These are phyloP conservation scores for Kradibia gibbosae DNA, from an alignment of 1,140 invertebrate species.

Conservation along the genomic window DNA sequence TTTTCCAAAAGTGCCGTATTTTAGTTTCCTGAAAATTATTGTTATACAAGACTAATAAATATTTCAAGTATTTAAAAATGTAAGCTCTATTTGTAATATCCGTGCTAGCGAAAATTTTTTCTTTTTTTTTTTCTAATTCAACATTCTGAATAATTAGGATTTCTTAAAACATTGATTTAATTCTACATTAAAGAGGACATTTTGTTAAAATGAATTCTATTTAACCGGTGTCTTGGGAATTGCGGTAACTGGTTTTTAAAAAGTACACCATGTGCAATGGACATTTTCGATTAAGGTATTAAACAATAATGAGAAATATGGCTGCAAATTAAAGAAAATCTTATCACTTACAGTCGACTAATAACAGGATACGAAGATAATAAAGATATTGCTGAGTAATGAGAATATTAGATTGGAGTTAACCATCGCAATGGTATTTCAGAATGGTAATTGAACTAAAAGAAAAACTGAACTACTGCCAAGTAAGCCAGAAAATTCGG, in stretches of 20 bases:
- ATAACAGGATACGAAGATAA: slow-evolving; percentile 46
- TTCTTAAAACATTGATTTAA: slow-evolving; percentile 3
- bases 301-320: slow-evolving; percentile 31
- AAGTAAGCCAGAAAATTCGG: background rate
- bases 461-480: background rate
- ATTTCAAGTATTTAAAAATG: too few relatives aligned
- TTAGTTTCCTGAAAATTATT: too few relatives aligned
- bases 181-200: background rate
- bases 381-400: slow-evolving; percentile 31
- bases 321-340: slow-evolving; percentile 42
- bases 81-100: too few relatives aligned
- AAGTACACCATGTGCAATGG: slow-evolving; percentile 34
- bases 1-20: too few relatives aligned
- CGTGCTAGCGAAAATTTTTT: too few relatives aligned
- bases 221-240: background rate
- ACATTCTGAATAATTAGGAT: too few relatives aligned
- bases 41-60: too few relatives aligned
- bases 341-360: slow-evolving; percentile 44
- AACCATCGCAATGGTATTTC: slow-evolving; percentile 9
- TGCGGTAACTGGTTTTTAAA: slow-evolving; percentile 2
- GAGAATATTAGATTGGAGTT: slow-evolving; percentile 34
- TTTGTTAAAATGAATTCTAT: slow-evolving; percentile 2
- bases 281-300: slow-evolving; percentile 41
- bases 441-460: slow-evolving; percentile 10
- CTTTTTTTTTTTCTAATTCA: too few relatives aligned